phyloP scores from a whole-genome alignment of 2,797 vertebrate species.

The Sebastes matsubarae region DNA sequence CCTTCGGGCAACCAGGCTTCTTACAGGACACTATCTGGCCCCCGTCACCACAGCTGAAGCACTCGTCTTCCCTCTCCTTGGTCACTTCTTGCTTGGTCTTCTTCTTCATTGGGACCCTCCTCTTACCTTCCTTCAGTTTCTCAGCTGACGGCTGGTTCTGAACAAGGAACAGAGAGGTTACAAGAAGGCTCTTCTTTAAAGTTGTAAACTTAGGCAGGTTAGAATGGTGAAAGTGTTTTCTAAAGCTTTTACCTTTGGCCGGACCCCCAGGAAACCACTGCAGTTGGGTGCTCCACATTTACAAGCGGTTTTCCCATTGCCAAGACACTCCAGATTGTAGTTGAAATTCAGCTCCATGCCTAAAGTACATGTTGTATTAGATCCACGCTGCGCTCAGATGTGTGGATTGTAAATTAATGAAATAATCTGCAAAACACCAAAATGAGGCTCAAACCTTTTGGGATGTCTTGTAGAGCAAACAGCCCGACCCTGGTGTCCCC shows the following conservation, averaged over 20 bases:
- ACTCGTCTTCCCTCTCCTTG: slow-evolving; percentile 96
- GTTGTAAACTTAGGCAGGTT: background rate
- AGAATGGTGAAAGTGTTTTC: background rate
- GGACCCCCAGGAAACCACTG: slow-evolving; percentile 96
- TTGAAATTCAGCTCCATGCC: slow-evolving; percentile 98
- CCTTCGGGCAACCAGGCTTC: slow-evolving; percentile 96
- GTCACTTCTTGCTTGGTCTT: slow-evolving; percentile 90
- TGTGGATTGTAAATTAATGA: background rate
- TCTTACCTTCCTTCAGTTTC: slow-evolving; percentile 90
- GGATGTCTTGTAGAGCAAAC: slow-evolving; percentile 95
- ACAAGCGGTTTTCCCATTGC: slow-evolving; percentile 97
- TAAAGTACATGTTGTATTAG: slow-evolving; percentile 51
- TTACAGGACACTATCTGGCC: slow-evolving; percentile 98
- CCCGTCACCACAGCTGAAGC: slow-evolving; percentile 96
- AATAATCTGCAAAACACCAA: background rate
- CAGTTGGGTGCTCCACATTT: slow-evolving; percentile 98
- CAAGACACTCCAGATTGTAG: slow-evolving; percentile 98
- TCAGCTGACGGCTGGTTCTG: slow-evolving; percentile 93
- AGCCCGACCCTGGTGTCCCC: slow-evolving; percentile 97
- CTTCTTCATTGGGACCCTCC: slow-evolving; percentile 87
- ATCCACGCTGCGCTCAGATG: background rate
- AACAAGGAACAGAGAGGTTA: background rate
- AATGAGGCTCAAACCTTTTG: slow-evolving; percentile 85
- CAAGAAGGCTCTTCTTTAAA: background rate
- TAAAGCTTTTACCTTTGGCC: slow-evolving; percentile 89